Evolutionary conservation across 2,797 vertebrate genomes (phyloP), one percentile per base, ranked within the genome.

Genomic region (Chromobotia macracanthus): DNA sequence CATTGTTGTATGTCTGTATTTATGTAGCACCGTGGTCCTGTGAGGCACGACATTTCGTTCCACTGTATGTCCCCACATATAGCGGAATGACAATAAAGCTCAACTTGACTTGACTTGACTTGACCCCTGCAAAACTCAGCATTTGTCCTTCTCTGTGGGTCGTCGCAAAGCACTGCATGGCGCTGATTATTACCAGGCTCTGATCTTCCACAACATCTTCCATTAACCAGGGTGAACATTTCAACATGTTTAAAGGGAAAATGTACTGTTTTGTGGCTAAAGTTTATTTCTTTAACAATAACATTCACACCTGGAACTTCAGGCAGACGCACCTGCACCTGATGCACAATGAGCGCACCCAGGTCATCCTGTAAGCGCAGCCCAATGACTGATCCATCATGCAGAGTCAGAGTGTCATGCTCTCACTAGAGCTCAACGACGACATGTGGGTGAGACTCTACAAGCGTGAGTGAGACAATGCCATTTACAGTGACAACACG

Each of bases 271-370:
- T 84, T 0, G 80, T 95, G 51, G 86, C 92, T 0, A 97, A 96
- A 1, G 87, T 97, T 84, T 98, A 98, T 90, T 97, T 94, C 89
- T 97, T 99, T 90, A 98, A 95, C 83, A 89, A 98, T 82, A 99
- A 99, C 0, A 93, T 98, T 80, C 97, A 99, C 93, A 98, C 97
- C 4, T 98, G 97, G 97, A 99, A 99, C 90, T 95, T 96, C 89
- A 99, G 98, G 90, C 96, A 99, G 93, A 98, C 96, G 3, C 97
- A 99, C 68, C 90, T 97, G 84, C 97, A 99, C 82, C 89, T 99
- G 75, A 95, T 99, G 95, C 94, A 89, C 79, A 97, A 98, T 0
- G 90, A 95, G 16, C 83, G 72, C 0, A 94, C 95, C 70, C 92
- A 85, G 0, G 97, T 94, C 60, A 97, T 99, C 83, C 88, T 98